Base-by-base conservation (phyloP, 2,797 vertebrate species). In the Oceanodroma leucorhoa region DNA sequence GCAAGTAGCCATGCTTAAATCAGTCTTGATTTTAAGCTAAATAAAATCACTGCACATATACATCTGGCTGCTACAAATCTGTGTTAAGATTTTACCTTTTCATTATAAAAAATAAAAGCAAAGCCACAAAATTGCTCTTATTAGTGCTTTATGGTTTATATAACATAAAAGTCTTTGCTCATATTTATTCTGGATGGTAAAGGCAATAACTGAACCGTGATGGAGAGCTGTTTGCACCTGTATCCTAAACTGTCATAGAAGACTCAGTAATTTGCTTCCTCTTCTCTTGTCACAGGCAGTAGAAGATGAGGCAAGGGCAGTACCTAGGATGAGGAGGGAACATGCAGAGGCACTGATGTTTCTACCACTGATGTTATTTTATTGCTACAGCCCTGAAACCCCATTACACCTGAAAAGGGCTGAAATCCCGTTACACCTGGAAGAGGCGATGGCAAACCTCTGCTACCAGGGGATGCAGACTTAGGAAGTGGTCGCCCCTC, bases 61-160 rank as follows among this genome's bases (percentile, higher is more conserved):
- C 60, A 40, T 66, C 69, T 80, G 89, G 78, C 89, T 81, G 78
- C 85, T 75, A 30, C 36, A 78, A 79, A 61, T 36, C 67, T 45
- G 30, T 17, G 65, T 38, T 77, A 43, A 67, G 45, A 23, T 89
- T 89, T 76, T 72, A 72, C 89, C 65, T 94, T 87, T 84, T 53
- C 67, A 29, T 89, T 72, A 50, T 60, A 54, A 93, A 89, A 87
- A 83, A 86, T 26, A 90, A 84, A 82, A 79, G 86, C 88, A 73
- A 95, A 96, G 92, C 96, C 95, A 76, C 97, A 96, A 86, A 94
- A 92, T 87, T 90, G 85, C 95, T 93, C 83, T 83, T 90, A 85
- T 50, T 84, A 95, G 78, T 34, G 23, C 88, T 94, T 93, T 93
- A 93, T 78, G 91, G 91, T 80, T 91, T 84, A 15, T 81, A 60